Evolutionary conservation across 2,113 vertebrate species (phyloP).

Genomic region (Podilymbus podiceps): DNA sequence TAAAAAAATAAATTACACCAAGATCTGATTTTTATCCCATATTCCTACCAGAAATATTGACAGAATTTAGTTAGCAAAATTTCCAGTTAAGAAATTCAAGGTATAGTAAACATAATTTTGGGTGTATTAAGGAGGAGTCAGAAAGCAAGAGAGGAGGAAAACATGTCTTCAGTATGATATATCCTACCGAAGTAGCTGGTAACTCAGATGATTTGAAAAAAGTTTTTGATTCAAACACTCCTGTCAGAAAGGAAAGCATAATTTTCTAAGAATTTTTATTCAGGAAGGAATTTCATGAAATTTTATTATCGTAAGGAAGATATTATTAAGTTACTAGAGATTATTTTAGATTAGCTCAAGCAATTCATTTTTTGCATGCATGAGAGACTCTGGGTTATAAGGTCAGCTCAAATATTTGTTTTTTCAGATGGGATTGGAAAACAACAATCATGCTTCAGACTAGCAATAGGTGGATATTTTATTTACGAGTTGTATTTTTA

Average conservation of each 20-base stretch:
- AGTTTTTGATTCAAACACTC: neutral
- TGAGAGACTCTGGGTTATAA: neutral
- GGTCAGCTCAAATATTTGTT: neutral
- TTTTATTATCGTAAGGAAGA: neutral
- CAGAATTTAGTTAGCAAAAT: neutral
- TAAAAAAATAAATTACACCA: neutral
- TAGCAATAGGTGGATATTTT: neutral
- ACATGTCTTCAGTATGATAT: neutral
- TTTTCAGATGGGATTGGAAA: neutral
- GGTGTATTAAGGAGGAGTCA: neutral
- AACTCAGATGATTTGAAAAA: neutral
- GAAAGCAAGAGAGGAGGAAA: neutral
- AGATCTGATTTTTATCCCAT: neutral
- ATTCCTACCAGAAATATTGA: neutral
- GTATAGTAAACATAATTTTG: neutral
- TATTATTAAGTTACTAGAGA: neutral
- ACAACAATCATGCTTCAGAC: neutral
- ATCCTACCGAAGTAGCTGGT: neutral
- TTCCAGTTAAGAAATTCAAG: neutral
- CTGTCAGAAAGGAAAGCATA: neutral
- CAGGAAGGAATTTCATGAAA: neutral
- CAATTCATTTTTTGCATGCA: neutral
- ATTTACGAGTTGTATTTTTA: neutral
- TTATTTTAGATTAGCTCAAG: neutral
- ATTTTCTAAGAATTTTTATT: neutral